Conservation (phyloP, 2,888 invertebrate genomes). For the Orchestes rusci region DNA sequence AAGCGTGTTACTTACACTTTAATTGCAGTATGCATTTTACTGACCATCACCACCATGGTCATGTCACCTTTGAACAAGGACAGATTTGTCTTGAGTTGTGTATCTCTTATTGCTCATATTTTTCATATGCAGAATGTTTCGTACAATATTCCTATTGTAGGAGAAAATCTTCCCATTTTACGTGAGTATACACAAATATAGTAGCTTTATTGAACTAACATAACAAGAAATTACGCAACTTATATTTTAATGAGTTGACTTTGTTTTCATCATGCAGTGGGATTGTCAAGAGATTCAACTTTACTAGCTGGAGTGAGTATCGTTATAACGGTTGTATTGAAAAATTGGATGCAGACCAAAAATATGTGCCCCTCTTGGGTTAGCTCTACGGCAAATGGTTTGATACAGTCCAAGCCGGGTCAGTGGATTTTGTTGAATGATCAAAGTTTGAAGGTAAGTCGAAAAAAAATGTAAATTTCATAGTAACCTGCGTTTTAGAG, state of each 20-base stretch:
- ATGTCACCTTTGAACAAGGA: conserved; percentile 52
- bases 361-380: conserved; percentile 36
- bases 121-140: conserved; percentile 53
- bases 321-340: conserved; percentile 35
- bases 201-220: too few species aligned
- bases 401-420: conserved; percentile 31
- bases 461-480: too few species aligned
- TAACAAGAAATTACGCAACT: too few species aligned
- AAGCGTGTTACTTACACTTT: too few species aligned
- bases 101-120: conserved; percentile 57
- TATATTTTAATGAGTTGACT: too few species aligned
- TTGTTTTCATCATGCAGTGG: too few species aligned
- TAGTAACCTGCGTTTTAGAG: conserved; percentile 30
- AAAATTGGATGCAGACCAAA: conserved; percentile 31
- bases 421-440: conserved; percentile 33
- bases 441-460: conserved; percentile 31
- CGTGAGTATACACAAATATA: conserved; percentile 40
- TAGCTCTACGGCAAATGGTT: conserved; percentile 29
- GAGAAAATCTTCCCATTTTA: conserved; percentile 52
- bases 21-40: conserved; percentile 47
- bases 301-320: conserved; percentile 34
- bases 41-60: conserved; percentile 52
- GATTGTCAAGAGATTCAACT: conserved; percentile 36
- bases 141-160: conserved; percentile 54
- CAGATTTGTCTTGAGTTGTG: conserved; percentile 49